phyloP scores from a whole-genome alignment of 2,888 invertebrate species.

The Sthenelais limicola region DNA sequence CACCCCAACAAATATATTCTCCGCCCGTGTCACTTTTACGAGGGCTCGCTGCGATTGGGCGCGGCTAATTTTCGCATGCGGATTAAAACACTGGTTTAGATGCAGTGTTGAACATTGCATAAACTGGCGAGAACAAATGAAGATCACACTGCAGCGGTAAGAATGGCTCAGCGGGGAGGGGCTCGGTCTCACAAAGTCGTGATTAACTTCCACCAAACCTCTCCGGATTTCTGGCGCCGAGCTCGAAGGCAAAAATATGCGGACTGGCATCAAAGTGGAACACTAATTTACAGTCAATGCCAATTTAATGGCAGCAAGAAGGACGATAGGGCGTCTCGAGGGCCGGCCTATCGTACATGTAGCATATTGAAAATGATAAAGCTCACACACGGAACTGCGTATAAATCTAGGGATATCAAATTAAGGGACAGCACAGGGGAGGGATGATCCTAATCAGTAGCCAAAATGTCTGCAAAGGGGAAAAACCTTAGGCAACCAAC shows the following conservation, averaged over 20 bases:
- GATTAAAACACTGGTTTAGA: background rate
- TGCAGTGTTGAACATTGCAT: background rate
- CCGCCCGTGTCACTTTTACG: conserved; percentile 20
- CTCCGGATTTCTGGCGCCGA: conserved; percentile 9
- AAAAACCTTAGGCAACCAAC: no score
- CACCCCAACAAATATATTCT: conserved; percentile 26
- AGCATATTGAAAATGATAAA: no score
- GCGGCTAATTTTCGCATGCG: conserved; percentile 1
- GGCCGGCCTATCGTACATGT: no score
- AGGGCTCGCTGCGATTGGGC: background rate
- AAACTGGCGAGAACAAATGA: background rate
- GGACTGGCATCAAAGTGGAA: background rate
- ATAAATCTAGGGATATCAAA: no score
- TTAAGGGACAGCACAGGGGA: no score
- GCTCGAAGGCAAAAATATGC: background rate
- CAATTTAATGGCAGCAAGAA: conserved; percentile 7
- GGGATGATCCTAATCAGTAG: no score
- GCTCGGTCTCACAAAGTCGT: background rate
- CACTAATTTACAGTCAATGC: conserved; percentile 21
- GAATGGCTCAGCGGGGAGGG: background rate
- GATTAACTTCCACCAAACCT: conserved; percentile 6
- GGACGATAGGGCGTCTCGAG: conserved; percentile 6
- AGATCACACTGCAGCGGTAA: background rate
- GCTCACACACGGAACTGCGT: no score
- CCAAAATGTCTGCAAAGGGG: no score